Evolutionary conservation across 2,113 vertebrate genomes (phyloP).

Genomic region (Panthera leo): DNA sequence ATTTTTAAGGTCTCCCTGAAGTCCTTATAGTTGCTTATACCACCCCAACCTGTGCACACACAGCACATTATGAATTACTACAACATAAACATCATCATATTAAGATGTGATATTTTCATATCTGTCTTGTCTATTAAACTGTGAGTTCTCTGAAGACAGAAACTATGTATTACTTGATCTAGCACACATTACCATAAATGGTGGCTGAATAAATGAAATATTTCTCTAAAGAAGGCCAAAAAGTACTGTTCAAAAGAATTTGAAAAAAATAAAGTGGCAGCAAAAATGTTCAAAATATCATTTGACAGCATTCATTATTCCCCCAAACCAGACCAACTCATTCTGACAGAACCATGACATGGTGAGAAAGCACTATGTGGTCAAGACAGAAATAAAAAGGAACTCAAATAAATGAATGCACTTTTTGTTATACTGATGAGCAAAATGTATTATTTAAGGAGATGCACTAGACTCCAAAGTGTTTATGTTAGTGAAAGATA

Average conservation of each 20-base stretch:
- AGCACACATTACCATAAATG: not conserved
- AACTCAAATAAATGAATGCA: not conserved
- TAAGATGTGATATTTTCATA: not conserved
- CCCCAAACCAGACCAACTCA: not conserved
- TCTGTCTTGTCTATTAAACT: not conserved
- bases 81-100: not conserved
- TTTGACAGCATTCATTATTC: not conserved
- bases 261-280: not conserved
- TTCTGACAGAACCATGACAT: not conserved
- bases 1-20: not conserved
- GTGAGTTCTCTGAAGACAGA: not conserved
- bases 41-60: not conserved
- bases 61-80: not conserved
- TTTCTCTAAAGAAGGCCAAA: not conserved
- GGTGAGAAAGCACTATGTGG: not conserved
- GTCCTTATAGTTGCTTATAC: not conserved
- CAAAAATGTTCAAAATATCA: not conserved
- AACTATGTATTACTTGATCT: not conserved
- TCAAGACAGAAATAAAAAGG: not conserved
- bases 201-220: not conserved
- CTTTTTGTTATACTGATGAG: not conserved
- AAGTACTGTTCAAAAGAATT: not conserved
- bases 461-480: not conserved
- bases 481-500: not conserved
- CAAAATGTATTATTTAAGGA: not conserved